Base-by-base conservation (phyloP, 2,113 vertebrate genomes). In the Aldabrachelys gigantea region DNA sequence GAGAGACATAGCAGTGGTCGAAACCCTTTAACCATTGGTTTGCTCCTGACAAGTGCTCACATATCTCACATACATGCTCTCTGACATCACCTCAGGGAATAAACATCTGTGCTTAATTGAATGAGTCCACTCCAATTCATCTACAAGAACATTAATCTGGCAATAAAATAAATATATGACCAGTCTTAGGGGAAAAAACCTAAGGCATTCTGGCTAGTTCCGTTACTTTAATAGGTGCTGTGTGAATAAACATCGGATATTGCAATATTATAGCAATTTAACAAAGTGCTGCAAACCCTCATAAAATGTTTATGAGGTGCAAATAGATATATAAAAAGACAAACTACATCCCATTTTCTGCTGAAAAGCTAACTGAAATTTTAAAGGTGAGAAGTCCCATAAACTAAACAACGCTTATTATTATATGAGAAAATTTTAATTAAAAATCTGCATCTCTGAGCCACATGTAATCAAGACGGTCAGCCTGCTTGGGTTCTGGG, bases 221-320 rank as follows among this genome's bases (percentile, higher is more conserved):
- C 50, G 8, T 59, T 65, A n/a, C 6, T 87, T 95, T 69, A 75
- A 88, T 62, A 94, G 91, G 69, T 94, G 84, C 14, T 25, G 52
- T 21, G 80, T 80, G 89, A 95, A 91, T 38, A 94, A 93, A 53
- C 80, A 47, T 13, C 21, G 53, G 50, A 59, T 17, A 25, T 47
- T 81, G 22, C 44, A 41, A 19, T 6, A 47, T 5, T 89, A 49
- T 89, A 90, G 84, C 76, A 75, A 47, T 90, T 89, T 84, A 91
- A 93, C 75, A 75, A 81, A 92, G 87, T 89, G 85, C 87, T 90
- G 85, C 82, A 90, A 95, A 87, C 84, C 91, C 82, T 87, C 62
- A 86, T 85, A 86, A 93, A 90, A 89, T 29, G 14, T 95, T 97
- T 94, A 96, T 59, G 90, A 94, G 83, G 92, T 91, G 95, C 94